Evolutionary conservation across 1,140 invertebrate species (phyloP).

Genomic region (Thalassaphorura encarpata): DNA sequence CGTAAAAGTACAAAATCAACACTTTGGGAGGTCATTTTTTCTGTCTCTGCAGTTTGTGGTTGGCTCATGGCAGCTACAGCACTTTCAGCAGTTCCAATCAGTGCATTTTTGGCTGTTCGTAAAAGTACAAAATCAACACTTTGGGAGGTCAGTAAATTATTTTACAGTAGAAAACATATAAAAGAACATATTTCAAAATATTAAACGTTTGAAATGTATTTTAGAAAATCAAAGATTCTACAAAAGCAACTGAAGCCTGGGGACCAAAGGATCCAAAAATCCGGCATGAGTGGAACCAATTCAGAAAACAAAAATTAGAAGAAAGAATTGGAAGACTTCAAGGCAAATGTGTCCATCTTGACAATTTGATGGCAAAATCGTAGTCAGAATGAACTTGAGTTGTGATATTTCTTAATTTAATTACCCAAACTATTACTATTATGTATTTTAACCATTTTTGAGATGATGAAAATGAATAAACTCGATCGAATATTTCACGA

Average conservation of each 20-base stretch:
- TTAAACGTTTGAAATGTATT: not conserved
- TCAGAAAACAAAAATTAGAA: not conserved
- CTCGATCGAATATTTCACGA: too few species aligned
- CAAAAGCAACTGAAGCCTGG: not conserved
- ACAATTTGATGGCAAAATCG: not conserved
- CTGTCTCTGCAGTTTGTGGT: not conserved
- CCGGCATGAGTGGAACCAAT: not conserved
- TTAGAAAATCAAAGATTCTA: not conserved
- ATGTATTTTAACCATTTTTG: not conserved
- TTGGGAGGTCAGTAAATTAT: not conserved
- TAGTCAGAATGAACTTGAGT: not conserved
- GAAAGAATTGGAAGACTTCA: not conserved
- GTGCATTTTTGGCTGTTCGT: not conserved
- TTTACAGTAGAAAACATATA: too few species aligned
- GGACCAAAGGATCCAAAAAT: not conserved
- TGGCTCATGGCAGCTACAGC: conserved; percentile 1
- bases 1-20: conserved; percentile 1
- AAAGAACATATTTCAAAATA: not conserved
- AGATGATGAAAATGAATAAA: too few species aligned
- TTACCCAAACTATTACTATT: too few species aligned
- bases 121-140: conserved; percentile 1
- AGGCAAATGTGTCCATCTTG: not conserved
- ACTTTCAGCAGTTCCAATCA: not conserved
- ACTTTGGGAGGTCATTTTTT: not conserved
- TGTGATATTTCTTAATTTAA: too few species aligned